Percentiles rank a stretch among this genome's conserved stretches.
phyloP scores from a whole-genome alignment of 2,113 vertebrate genomes.

The Nothoprocta pentlandii region DNA sequence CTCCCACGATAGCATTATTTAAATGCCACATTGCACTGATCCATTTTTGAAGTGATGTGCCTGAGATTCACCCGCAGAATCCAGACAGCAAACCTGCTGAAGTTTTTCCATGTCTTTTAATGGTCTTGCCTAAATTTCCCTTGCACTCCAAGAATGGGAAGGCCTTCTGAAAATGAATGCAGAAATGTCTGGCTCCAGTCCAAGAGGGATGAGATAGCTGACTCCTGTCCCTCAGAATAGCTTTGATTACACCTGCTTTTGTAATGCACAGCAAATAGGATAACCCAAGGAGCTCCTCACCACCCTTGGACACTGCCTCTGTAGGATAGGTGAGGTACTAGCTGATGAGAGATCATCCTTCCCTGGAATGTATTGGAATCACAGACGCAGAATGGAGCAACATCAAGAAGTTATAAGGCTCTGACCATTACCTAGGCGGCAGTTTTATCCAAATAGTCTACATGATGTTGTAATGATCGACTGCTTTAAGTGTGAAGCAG shows the following conservation, averaged over 20 bases:
- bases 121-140: not conserved
- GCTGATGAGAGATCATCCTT: not conserved
- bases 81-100: not conserved
- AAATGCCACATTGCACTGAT: not conserved
- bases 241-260: not conserved
- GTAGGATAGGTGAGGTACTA: not conserved
- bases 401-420: not conserved
- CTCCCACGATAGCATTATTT: not conserved
- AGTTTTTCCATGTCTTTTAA: not conserved
- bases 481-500: not conserved
- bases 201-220: not conserved
- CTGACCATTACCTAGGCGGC: not conserved
- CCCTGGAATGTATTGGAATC: not conserved
- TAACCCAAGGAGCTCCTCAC: not conserved
- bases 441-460: not conserved
- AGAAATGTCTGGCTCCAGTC: not conserved
- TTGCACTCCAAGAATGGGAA: not conserved
- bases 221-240: not conserved
- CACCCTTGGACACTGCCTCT: not conserved
- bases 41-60: not conserved
- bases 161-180: not conserved
- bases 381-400: not conserved
- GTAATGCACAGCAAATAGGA: not conserved
- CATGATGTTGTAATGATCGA: not conserved
- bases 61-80: not conserved